Evolutionary conservation across 1,140 invertebrate species (phyloP).

Genomic region (Brachionus plicatilis): DNA sequence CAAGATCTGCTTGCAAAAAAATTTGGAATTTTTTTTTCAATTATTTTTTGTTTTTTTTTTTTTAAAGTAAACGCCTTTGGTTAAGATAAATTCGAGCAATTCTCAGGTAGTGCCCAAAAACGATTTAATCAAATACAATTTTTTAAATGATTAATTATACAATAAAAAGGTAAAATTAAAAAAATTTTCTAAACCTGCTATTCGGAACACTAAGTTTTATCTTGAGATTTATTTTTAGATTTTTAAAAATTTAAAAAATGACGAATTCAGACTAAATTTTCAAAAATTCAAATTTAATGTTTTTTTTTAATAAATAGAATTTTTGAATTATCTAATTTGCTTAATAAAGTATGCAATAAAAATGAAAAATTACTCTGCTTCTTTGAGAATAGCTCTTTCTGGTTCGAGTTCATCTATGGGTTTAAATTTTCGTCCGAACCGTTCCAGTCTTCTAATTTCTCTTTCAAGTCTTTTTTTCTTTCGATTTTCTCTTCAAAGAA

Average conservation of each 20-base stretch:
- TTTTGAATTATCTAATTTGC: not conserved
- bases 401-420: slow-evolving; percentile 29
- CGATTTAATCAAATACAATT: not conserved
- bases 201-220: not conserved
- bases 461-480: slow-evolving; percentile 22
- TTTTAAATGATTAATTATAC: not conserved
- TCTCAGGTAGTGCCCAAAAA: not conserved
- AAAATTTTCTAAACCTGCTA: not conserved
- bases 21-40: not conserved
- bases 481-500: slow-evolving; percentile 21
- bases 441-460: slow-evolving; percentile 25
- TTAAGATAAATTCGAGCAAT: not conserved
- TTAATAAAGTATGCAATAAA: not conserved
- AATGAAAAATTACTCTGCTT: slow-evolving; percentile 11
- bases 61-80: not conserved
- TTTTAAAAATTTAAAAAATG: not conserved
- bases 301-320: no score
- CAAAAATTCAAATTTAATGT: no score
- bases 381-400: slow-evolving; percentile 15
- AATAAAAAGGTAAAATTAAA: not conserved
- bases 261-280: no score
- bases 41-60: no score
- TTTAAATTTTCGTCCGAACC: slow-evolving; percentile 25
- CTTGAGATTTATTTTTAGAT: not conserved
- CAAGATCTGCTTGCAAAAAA: not conserved